Conservation (phyloP, 2,113 vertebrate species). For the Lophotis ruficrista region DNA sequence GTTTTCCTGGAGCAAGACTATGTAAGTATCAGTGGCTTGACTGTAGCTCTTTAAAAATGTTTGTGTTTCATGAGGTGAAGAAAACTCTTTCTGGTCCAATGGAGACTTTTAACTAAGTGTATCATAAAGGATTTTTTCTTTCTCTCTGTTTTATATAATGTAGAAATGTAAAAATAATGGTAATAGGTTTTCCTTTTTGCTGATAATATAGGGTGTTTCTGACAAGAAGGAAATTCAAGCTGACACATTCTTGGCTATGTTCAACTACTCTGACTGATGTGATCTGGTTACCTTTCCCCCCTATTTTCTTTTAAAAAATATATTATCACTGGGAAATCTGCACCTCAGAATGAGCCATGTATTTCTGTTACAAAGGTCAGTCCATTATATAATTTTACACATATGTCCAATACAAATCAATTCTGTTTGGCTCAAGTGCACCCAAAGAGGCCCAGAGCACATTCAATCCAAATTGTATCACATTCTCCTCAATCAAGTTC, state of each 20-base stretch:
- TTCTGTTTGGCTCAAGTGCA: constrained; percentile 13
- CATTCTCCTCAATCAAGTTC: background rate
- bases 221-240: constrained; percentile 37
- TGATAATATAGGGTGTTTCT: constrained; percentile 27
- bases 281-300: constrained; percentile 32
- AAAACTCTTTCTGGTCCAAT: constrained; percentile 16
- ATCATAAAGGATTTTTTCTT: background rate
- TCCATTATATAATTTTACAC: constrained; percentile 43
- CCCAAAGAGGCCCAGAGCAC: background rate
- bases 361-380: constrained; percentile 50
- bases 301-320: constrained; percentile 35
- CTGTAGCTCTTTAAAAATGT: background rate
- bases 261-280: constrained; percentile 22
- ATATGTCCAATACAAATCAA: constrained; percentile 24
- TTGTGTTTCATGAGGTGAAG: constrained; percentile 37
- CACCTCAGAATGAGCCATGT: constrained; percentile 3
- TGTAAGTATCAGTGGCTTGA: background rate
- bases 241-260: constrained; percentile 17
- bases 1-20: background rate
- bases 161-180: constrained; percentile 33
- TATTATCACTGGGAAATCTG: constrained; percentile 46
- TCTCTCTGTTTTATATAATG: background rate
- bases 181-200: constrained; percentile 24
- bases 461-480: constrained; percentile 25
- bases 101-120: background rate